Evolutionary conservation across 1,140 invertebrate genomes (phyloP).

Genomic region (Drosophila murphyi): DNA sequence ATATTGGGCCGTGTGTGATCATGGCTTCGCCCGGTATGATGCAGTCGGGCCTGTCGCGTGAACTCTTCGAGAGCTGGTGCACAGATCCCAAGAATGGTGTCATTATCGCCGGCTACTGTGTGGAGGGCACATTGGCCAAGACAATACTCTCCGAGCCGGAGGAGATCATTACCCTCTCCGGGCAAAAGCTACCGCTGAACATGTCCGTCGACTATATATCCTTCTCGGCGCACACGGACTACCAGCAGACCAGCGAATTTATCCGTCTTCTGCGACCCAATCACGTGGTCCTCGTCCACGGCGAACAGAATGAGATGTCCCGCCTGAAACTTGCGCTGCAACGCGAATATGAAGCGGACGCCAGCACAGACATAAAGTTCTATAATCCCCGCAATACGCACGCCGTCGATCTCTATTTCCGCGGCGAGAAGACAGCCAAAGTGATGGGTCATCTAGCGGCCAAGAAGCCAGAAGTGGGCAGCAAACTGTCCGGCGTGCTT

Average conservation of each 20-base stretch:
- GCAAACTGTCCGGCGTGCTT: constrained; percentile 95
- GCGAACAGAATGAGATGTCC: constrained; percentile 99
- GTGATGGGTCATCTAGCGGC: constrained; percentile 96
- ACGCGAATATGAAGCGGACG: constrained; percentile 96
- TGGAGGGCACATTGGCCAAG: constrained; percentile 99
- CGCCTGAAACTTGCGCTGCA: constrained; percentile 96
- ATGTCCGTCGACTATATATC: constrained; percentile 99
- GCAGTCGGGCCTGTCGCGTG: constrained; percentile 98
- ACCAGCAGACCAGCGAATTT: constrained; percentile 99
- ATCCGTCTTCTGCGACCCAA: constrained; percentile 96
- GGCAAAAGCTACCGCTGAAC: constrained; percentile 97
- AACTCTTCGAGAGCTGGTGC: constrained; percentile 99
- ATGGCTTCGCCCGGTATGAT: constrained; percentile 99
- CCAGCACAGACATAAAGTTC: constrained; percentile 94
- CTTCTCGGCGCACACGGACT: constrained; percentile 99
- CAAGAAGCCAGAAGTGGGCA: constrained; percentile 91
- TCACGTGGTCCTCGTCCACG: constrained; percentile 98
- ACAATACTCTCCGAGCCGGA: constrained; percentile 98
- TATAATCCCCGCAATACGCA: constrained; percentile 99
- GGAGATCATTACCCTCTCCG: constrained; percentile 97
- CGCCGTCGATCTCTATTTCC: constrained; percentile 95
- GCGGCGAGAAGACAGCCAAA: constrained; percentile 99
- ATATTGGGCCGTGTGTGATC: constrained; percentile 99
- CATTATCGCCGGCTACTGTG: constrained; percentile 99
- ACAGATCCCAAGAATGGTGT: constrained; percentile 98